These are phyloP conservation scores for Ciconia stormi DNA, from an alignment of 2,113 vertebrate genomes.

Conservation along the genomic window DNA sequence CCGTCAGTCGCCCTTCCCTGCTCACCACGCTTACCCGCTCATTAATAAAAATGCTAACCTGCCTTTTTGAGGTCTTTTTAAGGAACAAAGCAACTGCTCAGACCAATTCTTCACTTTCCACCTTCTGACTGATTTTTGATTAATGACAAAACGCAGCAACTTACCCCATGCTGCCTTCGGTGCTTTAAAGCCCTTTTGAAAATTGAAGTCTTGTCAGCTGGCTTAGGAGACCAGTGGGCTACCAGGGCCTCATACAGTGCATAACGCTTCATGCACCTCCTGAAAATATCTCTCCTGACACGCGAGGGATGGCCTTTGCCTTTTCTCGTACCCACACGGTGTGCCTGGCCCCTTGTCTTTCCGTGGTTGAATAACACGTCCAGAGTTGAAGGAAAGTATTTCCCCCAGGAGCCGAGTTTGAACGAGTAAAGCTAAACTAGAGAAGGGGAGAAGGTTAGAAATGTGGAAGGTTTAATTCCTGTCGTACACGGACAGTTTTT, in stretches of 20 bases:
- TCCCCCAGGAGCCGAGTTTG: neutral
- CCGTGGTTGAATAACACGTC: neutral
- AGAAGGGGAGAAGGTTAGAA: neutral
- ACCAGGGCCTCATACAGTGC: neutral
- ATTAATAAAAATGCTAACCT: neutral
- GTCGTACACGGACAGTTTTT: fast-evolving
- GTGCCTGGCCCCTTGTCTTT: neutral
- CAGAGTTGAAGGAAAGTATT: neutral
- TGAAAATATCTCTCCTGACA: constrained; percentile 7
- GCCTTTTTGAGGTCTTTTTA: neutral
- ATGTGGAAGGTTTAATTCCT: neutral
- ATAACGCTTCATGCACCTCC: neutral
- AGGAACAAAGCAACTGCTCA: neutral
- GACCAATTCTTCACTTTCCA: neutral
- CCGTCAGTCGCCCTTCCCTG: neutral
- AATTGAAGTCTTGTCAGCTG: neutral
- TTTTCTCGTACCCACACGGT: fast-evolving
- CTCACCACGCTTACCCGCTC: neutral
- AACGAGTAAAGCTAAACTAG: neutral
- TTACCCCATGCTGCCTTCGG: neutral
- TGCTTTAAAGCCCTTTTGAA: neutral
- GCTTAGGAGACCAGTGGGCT: neutral
- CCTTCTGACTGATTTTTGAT: neutral
- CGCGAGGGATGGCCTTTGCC: neutral
- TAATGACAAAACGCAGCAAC: neutral